A percentile compares a stretch with the other conserved stretches of the same genome.
phyloP scores from a whole-genome alignment of 2,113 vertebrate species.

The Ceyx melanurus region DNA sequence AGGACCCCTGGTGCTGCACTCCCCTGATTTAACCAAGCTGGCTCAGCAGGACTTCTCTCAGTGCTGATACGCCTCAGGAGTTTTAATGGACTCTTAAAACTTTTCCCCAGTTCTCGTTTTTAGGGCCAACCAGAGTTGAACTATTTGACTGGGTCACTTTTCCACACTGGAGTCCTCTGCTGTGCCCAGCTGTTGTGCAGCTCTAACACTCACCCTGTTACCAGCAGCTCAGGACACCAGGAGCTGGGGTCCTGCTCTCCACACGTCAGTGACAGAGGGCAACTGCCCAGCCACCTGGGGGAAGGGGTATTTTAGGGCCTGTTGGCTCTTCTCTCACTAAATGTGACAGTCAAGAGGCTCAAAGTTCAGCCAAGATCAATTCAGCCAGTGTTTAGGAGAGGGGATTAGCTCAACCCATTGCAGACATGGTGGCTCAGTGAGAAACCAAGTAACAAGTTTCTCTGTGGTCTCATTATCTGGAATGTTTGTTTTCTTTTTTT shows the following conservation, averaged over 20 bases:
- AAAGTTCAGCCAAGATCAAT: constrained; percentile 30
- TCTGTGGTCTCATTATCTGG: neutral
- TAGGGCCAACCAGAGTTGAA: neutral
- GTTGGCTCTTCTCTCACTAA: neutral
- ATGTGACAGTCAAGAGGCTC: neutral
- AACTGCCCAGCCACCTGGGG: neutral
- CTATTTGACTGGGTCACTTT: neutral
- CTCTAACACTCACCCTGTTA: neutral
- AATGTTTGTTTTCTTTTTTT: neutral
- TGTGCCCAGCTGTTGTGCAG: neutral
- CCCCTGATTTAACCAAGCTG: neutral
- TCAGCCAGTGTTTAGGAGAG: neutral
- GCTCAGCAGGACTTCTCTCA: neutral
- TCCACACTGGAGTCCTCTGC: neutral
- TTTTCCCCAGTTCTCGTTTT: neutral
- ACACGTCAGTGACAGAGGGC: neutral
- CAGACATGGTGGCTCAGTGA: neutral
- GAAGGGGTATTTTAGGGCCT: neutral
- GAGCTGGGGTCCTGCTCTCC: neutral
- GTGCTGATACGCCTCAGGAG: neutral
- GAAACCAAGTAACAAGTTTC: neutral
- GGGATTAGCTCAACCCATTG: neutral
- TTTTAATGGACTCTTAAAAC: neutral
- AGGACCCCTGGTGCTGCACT: neutral
- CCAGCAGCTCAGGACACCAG: accelerated